These are phyloP conservation scores for Cisticola juncidis DNA, from an alignment of 2,113 vertebrate genomes.

Conservation along the genomic window DNA sequence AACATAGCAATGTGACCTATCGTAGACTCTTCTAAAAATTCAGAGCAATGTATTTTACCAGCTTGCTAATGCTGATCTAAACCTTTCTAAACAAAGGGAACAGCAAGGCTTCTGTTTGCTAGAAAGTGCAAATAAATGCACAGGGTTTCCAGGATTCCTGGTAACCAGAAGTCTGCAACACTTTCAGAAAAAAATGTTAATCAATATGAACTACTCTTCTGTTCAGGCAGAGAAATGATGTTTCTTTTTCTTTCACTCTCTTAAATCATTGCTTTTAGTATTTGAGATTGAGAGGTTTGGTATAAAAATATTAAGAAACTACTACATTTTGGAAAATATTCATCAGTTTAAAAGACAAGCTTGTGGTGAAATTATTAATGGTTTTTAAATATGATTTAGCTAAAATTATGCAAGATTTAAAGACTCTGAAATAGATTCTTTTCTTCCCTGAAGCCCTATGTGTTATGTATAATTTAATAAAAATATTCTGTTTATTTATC, in stretches of 20 bases:
- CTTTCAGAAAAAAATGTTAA: background rate
- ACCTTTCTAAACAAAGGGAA: conserved; percentile 11
- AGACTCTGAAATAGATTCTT: background rate
- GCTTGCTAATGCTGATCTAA: background rate
- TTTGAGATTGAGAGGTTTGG: background rate
- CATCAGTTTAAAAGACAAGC: background rate
- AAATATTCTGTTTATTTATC: background rate
- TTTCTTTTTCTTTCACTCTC: background rate
- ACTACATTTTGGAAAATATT: background rate
- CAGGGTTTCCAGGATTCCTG: background rate
- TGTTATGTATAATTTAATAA: background rate
- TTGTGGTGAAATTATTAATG: background rate
- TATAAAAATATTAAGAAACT: background rate
- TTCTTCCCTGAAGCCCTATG: background rate
- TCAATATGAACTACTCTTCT: background rate
- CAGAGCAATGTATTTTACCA: background rate
- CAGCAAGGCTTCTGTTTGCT: background rate
- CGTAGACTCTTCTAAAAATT: background rate
- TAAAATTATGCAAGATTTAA: background rate
- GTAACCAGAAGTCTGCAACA: background rate
- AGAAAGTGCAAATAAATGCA: background rate
- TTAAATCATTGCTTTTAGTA: background rate
- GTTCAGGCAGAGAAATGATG: background rate
- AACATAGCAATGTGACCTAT: conserved; percentile 21
- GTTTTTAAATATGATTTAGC: background rate